phyloP scores from a whole-genome alignment of 92 coral and sea anemone genomes.

The Chrysogorgia sp. region DNA sequence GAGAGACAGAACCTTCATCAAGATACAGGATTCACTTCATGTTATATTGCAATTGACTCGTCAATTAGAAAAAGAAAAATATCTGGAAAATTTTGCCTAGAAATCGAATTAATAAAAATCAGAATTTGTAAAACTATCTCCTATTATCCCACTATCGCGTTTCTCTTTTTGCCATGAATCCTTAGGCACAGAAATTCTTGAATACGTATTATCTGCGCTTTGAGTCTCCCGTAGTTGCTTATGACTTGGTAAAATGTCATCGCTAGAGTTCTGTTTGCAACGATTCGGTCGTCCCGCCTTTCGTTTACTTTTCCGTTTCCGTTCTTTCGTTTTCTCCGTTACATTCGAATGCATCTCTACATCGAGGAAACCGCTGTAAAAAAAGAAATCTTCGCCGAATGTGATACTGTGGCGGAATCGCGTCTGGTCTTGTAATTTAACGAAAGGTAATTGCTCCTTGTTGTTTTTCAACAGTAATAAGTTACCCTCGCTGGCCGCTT shows the following conservation, averaged over 20 bases:
- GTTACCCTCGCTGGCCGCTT: conserved; percentile 42
- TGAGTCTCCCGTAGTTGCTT: neutral
- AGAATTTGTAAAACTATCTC: conserved; percentile 54
- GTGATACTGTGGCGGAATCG: conserved; percentile 31
- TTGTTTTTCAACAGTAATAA: conserved; percentile 21
- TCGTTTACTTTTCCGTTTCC: conserved; percentile 15
- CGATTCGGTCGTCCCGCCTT: neutral
- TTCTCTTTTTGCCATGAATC: conserved; percentile 33
- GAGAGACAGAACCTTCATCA: too few species aligned
- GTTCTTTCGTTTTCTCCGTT: conserved; percentile 28
- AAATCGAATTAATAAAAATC: neutral
- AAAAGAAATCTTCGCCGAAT: conserved; percentile 30
- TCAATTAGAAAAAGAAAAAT: too few species aligned
- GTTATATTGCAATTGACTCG: too few species aligned
- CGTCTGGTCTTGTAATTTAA: conserved; percentile 14
- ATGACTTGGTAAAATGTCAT: neutral
- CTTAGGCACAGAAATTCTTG: neutral
- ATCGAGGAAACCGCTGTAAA: conserved; percentile 25
- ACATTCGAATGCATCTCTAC: conserved; percentile 30
- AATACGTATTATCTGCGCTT: neutral
- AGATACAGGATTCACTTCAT: too few species aligned
- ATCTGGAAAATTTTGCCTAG: too few species aligned
- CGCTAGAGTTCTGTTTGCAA: neutral
- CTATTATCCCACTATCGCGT: conserved; percentile 74
- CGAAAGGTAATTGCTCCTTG: neutral